Percentiles rank a stretch among this genome's conserved stretches.
Conservation (phyloP, 2,888 invertebrate genomes). For the Tetropium fuscum region DNA sequence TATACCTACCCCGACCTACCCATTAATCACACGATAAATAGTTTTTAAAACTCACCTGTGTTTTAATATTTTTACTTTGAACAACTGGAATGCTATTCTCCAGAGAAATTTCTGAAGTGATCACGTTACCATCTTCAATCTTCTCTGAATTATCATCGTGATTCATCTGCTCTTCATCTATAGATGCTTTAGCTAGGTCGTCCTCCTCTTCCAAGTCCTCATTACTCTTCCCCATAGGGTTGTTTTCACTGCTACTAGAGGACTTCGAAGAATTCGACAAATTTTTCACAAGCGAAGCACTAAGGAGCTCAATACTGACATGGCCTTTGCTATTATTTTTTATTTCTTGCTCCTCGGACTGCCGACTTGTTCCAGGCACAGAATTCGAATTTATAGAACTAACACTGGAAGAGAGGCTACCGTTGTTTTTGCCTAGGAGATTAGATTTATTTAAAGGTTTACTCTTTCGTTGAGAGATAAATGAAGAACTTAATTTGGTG, state of each 20-base stretch:
- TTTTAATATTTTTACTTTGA: slow-evolving; percentile 10
- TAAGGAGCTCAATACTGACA: slow-evolving; percentile 46
- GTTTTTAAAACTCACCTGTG: slow-evolving; percentile 26
- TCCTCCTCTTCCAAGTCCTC: slow-evolving; percentile 42
- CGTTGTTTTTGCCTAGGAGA: slow-evolving; percentile 46
- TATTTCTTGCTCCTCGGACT: slow-evolving; percentile 48
- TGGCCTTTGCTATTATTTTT: too few species aligned
- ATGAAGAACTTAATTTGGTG: slow-evolving; percentile 68
- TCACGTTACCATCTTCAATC: slow-evolving; percentile 29
- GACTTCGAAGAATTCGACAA: slow-evolving; percentile 48
- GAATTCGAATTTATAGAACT: slow-evolving; percentile 53
- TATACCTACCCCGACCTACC: too few species aligned
- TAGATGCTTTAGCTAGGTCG: slow-evolving; percentile 40
- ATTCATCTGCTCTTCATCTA: slow-evolving; percentile 43
- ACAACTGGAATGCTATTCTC: slow-evolving; percentile 24
- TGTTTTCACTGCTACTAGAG: slow-evolving; percentile 51
- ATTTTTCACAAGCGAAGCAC: slow-evolving; percentile 50
- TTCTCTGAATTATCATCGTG: slow-evolving; percentile 41
- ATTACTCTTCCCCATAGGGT: slow-evolving; percentile 46
- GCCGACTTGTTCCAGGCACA: slow-evolving; percentile 55
- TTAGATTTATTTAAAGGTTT: slow-evolving; percentile 45
- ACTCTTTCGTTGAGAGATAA: slow-evolving; percentile 62
- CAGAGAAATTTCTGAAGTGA: slow-evolving; percentile 22
- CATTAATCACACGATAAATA: too few species aligned
- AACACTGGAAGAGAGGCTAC: slow-evolving; percentile 56